phyloP scores from a whole-genome alignment of 1,140 invertebrate genomes.

The Riptortus pedestris region DNA sequence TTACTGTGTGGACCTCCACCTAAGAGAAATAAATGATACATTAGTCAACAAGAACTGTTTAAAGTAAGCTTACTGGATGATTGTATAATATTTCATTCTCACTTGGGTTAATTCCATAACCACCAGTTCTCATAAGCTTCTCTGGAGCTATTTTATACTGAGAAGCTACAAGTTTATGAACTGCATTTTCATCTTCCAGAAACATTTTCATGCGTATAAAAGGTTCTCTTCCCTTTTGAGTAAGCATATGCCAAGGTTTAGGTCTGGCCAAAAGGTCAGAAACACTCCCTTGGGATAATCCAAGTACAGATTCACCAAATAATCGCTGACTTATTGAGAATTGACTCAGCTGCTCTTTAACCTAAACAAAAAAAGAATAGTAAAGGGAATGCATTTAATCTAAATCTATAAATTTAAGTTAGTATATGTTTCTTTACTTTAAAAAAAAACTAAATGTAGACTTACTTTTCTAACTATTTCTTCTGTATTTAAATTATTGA shows the following conservation, averaged over 20 bases:
- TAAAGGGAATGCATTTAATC: too few relatives aligned
- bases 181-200: slow-evolving; percentile 90
- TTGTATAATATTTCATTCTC: too few relatives aligned
- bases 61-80: too few relatives aligned
- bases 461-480: slow-evolving; percentile 87
- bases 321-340: slow-evolving; percentile 97
- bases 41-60: background rate
- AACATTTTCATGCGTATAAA: slow-evolving; percentile 99
- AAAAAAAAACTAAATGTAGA: slow-evolving; percentile 11
- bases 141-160: slow-evolving; percentile 97
- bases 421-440: too few relatives aligned
- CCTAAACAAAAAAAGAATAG: slow-evolving; percentile 39
- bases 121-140: slow-evolving; percentile 87
- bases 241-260: slow-evolving; percentile 96
- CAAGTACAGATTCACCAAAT: slow-evolving; percentile 94
- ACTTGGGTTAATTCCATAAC: slow-evolving; percentile 75
- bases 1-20: slow-evolving; percentile 24
- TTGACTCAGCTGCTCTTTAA: slow-evolving; percentile 95
- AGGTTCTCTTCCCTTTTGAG: slow-evolving; percentile 83
- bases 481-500: slow-evolving; percentile 96
- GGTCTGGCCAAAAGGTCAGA: slow-evolving; percentile 87
- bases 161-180: slow-evolving; percentile 89
- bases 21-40: slow-evolving; percentile 20
- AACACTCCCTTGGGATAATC: slow-evolving; percentile 90
- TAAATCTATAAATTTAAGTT: too few relatives aligned